These are phyloP conservation scores for Peromyscus eremicus DNA, from an alignment of 2,797 vertebrate species.

Conservation along the genomic window DNA sequence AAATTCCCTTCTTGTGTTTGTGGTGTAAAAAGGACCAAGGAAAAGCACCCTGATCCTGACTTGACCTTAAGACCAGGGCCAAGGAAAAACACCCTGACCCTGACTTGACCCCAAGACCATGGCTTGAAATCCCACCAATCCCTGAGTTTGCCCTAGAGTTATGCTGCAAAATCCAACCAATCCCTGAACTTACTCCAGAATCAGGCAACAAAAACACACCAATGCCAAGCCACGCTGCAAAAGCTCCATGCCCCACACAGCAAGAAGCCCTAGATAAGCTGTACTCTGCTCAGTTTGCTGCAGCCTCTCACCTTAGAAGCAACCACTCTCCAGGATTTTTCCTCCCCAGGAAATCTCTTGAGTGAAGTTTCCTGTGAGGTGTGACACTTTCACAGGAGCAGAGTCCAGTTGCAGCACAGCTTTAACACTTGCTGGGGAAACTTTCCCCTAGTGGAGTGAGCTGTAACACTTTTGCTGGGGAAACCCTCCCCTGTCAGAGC, in stretches of 20 bases:
- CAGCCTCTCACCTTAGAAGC: too few species aligned
- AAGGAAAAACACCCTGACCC: neutral
- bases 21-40: neutral
- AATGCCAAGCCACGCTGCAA: too few species aligned
- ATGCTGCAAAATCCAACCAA: neutral
- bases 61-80: neutral
- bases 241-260: neutral
- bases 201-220: too few species aligned
- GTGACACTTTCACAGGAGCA: too few species aligned
- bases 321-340: too few species aligned
- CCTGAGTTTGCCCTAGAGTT: neutral
- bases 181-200: too few species aligned
- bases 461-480: too few species aligned
- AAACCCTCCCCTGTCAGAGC: too few species aligned
- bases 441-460: too few species aligned
- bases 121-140: neutral
- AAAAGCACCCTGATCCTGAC: neutral
- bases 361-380: neutral
- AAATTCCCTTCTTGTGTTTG: neutral
- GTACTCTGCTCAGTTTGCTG: neutral
- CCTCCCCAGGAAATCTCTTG: too few species aligned
- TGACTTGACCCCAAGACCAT: neutral
- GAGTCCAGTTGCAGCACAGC: too few species aligned
- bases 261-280: neutral
- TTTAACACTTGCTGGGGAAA: too few species aligned